Evolutionary conservation across 2,113 vertebrate species (phyloP).

Genomic region (Phrynocephalus versicolor): DNA sequence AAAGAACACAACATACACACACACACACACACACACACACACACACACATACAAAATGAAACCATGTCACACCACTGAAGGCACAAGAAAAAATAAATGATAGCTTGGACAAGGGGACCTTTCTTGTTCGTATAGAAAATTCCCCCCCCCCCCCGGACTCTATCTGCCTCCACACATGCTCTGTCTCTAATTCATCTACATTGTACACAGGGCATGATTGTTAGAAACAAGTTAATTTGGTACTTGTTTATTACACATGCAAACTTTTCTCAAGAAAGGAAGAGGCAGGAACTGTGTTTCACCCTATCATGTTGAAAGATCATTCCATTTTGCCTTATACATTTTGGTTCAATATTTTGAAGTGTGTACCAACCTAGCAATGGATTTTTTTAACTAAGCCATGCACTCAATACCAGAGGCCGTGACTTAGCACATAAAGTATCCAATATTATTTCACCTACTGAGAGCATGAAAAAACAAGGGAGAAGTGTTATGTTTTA

Average conservation of each 20-base stretch:
- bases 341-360: conserved; percentile 3
- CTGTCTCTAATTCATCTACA: not conserved
- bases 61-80: conserved; percentile 2
- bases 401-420: not conserved
- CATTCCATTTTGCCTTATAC: not conserved
- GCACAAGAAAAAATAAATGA: fast-evolving
- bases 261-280: not conserved
- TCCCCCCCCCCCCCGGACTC: not conserved
- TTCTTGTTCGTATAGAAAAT: not conserved
- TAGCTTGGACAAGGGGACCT: not conserved
- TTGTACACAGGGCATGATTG: not conserved
- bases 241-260: not conserved
- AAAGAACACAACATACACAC: conserved; percentile 31
- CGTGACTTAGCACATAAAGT: not conserved
- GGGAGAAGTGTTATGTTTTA: not conserved
- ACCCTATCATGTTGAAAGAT: not conserved
- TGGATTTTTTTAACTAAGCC: not conserved
- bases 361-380: not conserved
- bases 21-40: not conserved
- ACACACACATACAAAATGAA: conserved; percentile 8
- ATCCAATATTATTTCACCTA: not conserved
- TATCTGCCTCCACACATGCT: not conserved
- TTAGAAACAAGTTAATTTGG: not conserved
- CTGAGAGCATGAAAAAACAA: not conserved
- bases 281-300: not conserved